Evolutionary conservation across 2,797 vertebrate genomes (phyloP).

Genomic region (Ataeniobius toweri): DNA sequence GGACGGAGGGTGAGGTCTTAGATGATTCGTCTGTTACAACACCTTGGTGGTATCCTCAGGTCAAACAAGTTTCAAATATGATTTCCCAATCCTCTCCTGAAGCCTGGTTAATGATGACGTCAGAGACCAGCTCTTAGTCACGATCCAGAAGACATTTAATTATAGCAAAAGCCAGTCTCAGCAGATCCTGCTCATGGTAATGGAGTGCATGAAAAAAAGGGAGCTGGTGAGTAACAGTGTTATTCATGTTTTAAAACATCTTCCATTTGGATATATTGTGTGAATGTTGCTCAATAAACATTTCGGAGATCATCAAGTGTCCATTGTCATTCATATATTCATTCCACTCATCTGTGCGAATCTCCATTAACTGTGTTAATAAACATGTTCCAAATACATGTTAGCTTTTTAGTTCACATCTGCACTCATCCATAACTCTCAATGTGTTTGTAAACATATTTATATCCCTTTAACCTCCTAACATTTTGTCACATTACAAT

Average conservation of each 20-base stretch:
- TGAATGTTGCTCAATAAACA: constrained; percentile 69
- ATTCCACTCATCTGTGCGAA: constrained; percentile 50
- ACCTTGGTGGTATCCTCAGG: background rate
- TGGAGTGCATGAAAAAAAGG: constrained; percentile 99
- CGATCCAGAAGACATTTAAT: constrained; percentile 98
- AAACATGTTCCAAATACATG: constrained; percentile 68
- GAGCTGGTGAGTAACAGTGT: constrained; percentile 89
- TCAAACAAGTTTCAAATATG: background rate
- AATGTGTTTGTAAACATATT: background rate
- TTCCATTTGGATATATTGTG: constrained; percentile 20
- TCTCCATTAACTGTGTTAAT: constrained; percentile 72
- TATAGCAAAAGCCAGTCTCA: constrained; percentile 92
- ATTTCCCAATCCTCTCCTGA: constrained; percentile 9
- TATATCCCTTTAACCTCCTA: background rate
- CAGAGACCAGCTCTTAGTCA: constrained; percentile 94
- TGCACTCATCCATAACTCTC: background rate
- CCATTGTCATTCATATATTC: constrained; percentile 66
- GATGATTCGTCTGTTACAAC: background rate
- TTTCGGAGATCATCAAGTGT: constrained; percentile 55
- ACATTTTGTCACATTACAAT: background rate
- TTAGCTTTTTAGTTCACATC: constrained; percentile 25
- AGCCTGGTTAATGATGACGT: constrained; percentile 92
- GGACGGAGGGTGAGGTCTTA: constrained; percentile 88
- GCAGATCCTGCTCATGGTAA: constrained; percentile 92
- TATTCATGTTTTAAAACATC: background rate